These are phyloP conservation scores for Phthorimaea operculella DNA, from an alignment of 1,140 invertebrate species.

Conservation along the genomic window DNA sequence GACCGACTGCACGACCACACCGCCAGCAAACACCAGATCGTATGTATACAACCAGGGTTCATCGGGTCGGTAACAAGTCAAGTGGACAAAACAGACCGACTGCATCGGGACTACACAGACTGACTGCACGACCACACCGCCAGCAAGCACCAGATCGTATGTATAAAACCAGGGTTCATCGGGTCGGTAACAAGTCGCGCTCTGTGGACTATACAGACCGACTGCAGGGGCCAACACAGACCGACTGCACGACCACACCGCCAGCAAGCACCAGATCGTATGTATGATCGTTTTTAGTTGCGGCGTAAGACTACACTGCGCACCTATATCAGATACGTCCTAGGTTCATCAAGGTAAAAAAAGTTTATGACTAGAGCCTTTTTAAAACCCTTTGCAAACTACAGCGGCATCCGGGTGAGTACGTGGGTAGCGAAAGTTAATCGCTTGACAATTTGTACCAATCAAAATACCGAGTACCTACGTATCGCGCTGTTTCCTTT, in stretches of 20 bases:
- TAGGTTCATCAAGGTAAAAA: too few species aligned
- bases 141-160: conserved; percentile 37
- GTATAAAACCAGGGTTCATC: conserved; percentile 25
- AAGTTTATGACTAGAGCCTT: too few species aligned
- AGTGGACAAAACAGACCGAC: conserved; percentile 80
- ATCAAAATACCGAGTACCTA: too few species aligned
- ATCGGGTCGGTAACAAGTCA: background rate
- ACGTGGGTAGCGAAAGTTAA: too few species aligned
- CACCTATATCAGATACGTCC: too few species aligned
- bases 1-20: conserved; percentile 69
- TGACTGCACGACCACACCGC: conserved; percentile 67
- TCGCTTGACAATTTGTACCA: too few species aligned
- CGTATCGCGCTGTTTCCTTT: too few species aligned
- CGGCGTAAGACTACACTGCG: too few species aligned
- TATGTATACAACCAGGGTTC: conserved; percentile 32
- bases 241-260: conserved; percentile 61
- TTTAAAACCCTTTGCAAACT: too few species aligned
- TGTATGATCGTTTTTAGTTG: too few species aligned
- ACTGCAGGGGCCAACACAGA: conserved; percentile 75
- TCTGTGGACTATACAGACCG: conserved; percentile 80
- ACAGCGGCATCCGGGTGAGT: too few species aligned
- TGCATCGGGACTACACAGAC: conserved; percentile 75
- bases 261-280: too few species aligned
- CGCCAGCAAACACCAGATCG: conserved; percentile 33
- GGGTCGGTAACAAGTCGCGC: background rate